Conservation (phyloP, 1,140 invertebrate genomes). For the Brachionus rubens region DNA sequence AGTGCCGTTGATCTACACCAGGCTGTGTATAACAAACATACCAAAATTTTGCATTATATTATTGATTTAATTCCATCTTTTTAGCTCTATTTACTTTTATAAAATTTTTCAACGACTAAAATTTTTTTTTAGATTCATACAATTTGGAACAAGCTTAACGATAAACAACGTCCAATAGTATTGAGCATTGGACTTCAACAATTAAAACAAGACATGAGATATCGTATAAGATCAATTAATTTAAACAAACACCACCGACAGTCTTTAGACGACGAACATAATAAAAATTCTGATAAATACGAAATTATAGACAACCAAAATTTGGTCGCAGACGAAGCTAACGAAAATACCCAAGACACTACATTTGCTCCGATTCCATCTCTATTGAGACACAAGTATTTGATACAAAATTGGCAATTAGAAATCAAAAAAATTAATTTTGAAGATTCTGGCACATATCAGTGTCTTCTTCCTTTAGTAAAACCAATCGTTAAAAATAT, state of each 20-base stretch:
- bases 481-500: slow-evolving; percentile 42
- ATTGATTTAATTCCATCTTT: no score
- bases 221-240: slow-evolving; percentile 25
- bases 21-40: no score
- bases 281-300: neutral
- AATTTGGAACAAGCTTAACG: slow-evolving; percentile 40
- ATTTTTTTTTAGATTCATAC: slow-evolving; percentile 41
- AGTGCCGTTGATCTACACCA: no score
- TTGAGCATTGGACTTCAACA: slow-evolving; percentile 24
- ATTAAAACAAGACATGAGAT: slow-evolving; percentile 44
- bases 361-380: neutral
- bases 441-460: slow-evolving; percentile 36
- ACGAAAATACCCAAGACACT: neutral
- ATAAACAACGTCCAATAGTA: slow-evolving; percentile 38
- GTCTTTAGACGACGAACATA: no score
- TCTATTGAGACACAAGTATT: neutral
- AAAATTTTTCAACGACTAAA: no score
- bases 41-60: no score
- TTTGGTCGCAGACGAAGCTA: neutral
- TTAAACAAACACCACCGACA: slow-evolving; percentile 3
- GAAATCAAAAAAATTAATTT: slow-evolving; percentile 34
- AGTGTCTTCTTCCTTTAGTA: slow-evolving; percentile 37
- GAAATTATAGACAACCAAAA: neutral
- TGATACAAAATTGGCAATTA: slow-evolving; percentile 34
- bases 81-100: no score